Evolutionary conservation across 2,888 invertebrate genomes (phyloP), one percentile per base, ranked within the genome.

Genomic region (Operophtera brumata): DNA sequence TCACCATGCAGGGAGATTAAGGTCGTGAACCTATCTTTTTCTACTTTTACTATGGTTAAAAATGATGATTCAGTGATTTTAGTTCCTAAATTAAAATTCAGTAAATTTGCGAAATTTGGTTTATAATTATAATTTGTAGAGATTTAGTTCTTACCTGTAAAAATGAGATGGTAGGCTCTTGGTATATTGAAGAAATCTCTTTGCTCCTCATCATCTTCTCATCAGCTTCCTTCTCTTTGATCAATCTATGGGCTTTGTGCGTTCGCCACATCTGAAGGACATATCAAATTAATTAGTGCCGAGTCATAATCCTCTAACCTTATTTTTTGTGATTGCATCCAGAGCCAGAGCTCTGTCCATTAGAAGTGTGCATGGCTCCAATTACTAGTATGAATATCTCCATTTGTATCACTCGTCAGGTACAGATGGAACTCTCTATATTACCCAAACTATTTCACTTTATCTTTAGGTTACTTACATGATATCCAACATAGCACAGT

Each of bases 211-310:
- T 89, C 53, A 95, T 94, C 64, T 92, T 93, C 67, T 94, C 94
- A 71, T 96, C 95, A 0, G 95, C 94, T 84, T 94, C 94, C 66
- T 93, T 92, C 76, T 95, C 94, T 58, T 94, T 91, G 46, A 93
- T 92, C 65, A 93, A 84, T 78, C 93, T 94, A 77, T 96, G 94
- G 40, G 93, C 92, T 70, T 94, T 93, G 73, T 96, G 94, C 9
- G 94, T 94, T 69, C 94, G 88, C 90, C 94, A 96, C 71, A 94
- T 92, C 91, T 93, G 59, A 9, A 8, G 42, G 35, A 32, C 0
- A 34, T n/a, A 11, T 20, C 20, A 20, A 20, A 30, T 20, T 20
- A 20, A 5, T 30, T 30, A 9, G 7, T 9, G 8, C 30, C 6
- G 30, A 30, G 30, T 30, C 30, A 30, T 20, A 20, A 20, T 4